Conservation (phyloP, 2,113 vertebrate genomes). For the Apus apus region DNA sequence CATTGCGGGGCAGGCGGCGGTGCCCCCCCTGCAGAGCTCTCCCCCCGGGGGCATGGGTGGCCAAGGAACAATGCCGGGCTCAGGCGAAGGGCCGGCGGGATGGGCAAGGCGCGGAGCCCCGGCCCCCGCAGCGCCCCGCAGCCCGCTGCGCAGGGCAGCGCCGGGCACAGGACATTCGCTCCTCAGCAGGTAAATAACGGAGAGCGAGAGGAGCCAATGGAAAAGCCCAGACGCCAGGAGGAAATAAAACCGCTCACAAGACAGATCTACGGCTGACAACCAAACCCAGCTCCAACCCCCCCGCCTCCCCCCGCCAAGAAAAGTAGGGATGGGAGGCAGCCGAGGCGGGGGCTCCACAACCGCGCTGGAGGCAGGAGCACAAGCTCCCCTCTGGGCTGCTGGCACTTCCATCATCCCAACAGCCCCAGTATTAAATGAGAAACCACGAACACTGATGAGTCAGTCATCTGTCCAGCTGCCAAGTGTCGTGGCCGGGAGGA, state of each 20-base stretch:
- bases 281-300: neutral
- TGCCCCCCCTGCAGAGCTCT: slow-evolving; percentile 35
- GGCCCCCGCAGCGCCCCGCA: neutral
- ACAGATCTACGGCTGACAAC: neutral
- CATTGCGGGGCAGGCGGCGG: slow-evolving; percentile 57
- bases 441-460: slow-evolving; percentile 28
- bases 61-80: neutral
- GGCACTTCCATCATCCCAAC: slow-evolving; percentile 11
- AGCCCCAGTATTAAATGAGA: slow-evolving; percentile 21
- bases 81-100: neutral
- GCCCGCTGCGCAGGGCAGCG: neutral
- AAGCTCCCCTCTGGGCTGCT: neutral
- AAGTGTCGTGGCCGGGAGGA: slow-evolving; percentile 4
- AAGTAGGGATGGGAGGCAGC: neutral
- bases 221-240: neutral
- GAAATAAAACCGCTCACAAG: slow-evolving; percentile 19
- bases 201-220: slow-evolving; percentile 43
- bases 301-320: neutral
- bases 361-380: neutral
- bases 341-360: neutral
- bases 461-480: slow-evolving; percentile 45
- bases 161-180: slow-evolving; percentile 24
- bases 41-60: slow-evolving; percentile 46
- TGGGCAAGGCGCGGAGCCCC: neutral
- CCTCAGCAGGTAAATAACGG: neutral